Evolutionary conservation across 2,888 invertebrate genomes (phyloP).

Genomic region (Eurois occulta): DNA sequence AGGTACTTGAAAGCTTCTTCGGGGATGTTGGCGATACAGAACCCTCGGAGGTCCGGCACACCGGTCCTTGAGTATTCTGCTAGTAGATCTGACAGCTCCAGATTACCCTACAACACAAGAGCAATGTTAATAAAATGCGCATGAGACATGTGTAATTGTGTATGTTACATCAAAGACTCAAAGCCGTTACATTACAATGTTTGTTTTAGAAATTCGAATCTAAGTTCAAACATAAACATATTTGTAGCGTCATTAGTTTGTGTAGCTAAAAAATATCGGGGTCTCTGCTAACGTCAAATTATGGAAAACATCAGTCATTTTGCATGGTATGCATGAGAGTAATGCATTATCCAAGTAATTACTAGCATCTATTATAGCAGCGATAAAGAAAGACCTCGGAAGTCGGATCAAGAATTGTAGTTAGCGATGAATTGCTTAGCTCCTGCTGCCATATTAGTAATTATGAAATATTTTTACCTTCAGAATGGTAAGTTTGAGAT

Average conservation of each 20-base stretch:
- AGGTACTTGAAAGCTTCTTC: conserved; percentile 74
- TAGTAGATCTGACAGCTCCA: conserved; percentile 74
- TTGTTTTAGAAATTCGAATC: not conserved
- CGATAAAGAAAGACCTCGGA: not conserved
- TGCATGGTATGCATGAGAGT: conserved; percentile 16
- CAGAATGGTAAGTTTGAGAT: conserved; percentile 3
- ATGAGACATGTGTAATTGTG: not conserved
- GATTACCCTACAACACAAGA: conserved; percentile 72
- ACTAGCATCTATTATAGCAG: conserved; percentile 18
- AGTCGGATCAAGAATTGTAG: not conserved
- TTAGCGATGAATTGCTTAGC: not conserved
- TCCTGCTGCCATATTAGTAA: not conserved
- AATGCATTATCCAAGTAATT: conserved; percentile 37
- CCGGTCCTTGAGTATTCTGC: conserved; percentile 75
- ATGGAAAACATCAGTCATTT: conserved; percentile 16
- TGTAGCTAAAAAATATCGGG: conserved; percentile 17
- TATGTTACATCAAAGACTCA: not conserved
- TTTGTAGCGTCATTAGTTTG: conserved; percentile 20
- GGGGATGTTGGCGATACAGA: conserved; percentile 66
- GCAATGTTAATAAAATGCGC: not conserved
- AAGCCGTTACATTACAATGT: not conserved
- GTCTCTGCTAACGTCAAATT: conserved; percentile 20
- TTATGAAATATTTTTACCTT: not conserved
- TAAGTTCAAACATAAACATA: conserved; percentile 1
- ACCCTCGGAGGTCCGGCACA: conserved; percentile 77